Base-by-base conservation (phyloP, 2,797 vertebrate genomes). In the Schizopygopsis pylzovi region DNA sequence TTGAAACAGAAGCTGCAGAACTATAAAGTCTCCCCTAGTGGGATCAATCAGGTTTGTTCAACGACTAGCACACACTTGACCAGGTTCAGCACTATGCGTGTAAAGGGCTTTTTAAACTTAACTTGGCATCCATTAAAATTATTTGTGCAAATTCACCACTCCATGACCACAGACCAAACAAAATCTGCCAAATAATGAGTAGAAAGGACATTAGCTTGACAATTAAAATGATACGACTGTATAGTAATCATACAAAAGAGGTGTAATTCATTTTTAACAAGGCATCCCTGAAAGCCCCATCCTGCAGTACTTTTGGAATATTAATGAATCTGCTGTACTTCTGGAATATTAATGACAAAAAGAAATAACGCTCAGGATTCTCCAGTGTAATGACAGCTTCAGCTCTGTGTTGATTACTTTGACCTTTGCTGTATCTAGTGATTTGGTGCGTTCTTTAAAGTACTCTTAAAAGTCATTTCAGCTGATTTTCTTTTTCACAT, bases 1-100 rank as follows among this genome's bases (percentile, higher is more conserved):
- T 92, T 99, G 92, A 99, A 96, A 93, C 98, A 99, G 94, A 99
- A 97, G 93, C 94, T 99, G 82, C 98, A 99, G 93, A 93, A 95
- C 0, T 99, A 96, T 93, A 99, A 97, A 91, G 93, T 98, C 83
- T 87, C 97, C 89, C 93, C 96, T 11, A 93, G 89, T 85, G 97
- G 97, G 83, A 95, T 98, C 92, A 92, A 67, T 92, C 95, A 96
- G 95, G 95, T 99, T 90, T 90, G 95, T 90, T 25, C 0, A 41
- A n/a, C 22, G 6, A 2, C 70, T 72, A 71, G 67, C 86, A 75
- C 65, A 49, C 59, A 83, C 59, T 78, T 65, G 25, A 83, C 70
- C 82, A 77, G 18, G 70, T 68, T 82, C 73, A 79, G 70, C 79
- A 59, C 18, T 56, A 33, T 43, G 54, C 41, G n/a, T 41, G 20